Evolutionary conservation across 2,888 invertebrate genomes (phyloP).

Genomic region (Exephanes ischioxanthus): DNA sequence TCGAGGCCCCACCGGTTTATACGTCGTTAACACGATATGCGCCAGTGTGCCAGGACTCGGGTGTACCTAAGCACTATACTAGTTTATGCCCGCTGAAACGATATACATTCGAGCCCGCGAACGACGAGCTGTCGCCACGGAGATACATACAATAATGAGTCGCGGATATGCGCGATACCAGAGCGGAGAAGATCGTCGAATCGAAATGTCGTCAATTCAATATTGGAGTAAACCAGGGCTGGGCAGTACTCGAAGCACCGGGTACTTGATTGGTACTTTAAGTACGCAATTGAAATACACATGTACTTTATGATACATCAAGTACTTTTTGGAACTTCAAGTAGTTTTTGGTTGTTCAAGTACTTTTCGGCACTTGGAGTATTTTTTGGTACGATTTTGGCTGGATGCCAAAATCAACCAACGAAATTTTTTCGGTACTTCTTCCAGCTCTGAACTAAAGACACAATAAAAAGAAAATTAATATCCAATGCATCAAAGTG

Average conservation of each 20-base stretch:
- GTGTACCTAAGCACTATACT: neutral
- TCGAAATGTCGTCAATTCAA: neutral
- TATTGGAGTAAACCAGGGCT: no score
- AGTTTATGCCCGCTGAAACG: constrained; percentile 6
- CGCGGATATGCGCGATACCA: neutral
- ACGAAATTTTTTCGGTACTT: no score
- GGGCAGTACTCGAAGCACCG: no score
- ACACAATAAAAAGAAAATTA: no score
- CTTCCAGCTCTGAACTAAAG: neutral
- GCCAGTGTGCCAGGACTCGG: constrained; percentile 7
- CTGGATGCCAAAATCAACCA: no score
- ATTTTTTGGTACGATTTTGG: no score
- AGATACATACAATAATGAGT: constrained; percentile 17
- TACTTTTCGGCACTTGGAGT: no score
- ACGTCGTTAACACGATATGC: constrained; percentile 51
- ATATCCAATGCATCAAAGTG: neutral
- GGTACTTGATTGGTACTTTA: no score
- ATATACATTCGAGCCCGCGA: constrained; percentile 12
- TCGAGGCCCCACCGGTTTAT: constrained; percentile 27
- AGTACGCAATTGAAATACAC: no score
- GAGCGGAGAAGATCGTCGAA: neutral
- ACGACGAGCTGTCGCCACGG: neutral
- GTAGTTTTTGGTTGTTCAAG: no score
- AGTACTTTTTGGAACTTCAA: no score
- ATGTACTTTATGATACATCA: no score